Evolutionary conservation across 2,113 vertebrate genomes (phyloP), one percentile per base, ranked within the genome.

Genomic region (Sigmodon hispidus): DNA sequence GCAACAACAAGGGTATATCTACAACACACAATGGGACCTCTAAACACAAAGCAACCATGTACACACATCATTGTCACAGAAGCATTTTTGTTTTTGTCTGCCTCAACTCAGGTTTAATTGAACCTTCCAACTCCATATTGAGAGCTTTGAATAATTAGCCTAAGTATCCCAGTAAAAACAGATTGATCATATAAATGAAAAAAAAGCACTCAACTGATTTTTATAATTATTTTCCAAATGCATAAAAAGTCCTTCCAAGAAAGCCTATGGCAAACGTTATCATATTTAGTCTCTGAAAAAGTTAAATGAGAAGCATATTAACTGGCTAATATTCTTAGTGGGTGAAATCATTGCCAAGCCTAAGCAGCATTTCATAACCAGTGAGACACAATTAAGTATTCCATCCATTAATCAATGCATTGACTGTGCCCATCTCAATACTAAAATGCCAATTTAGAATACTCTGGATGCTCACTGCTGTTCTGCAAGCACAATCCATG

Each of bases 111-210:
- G 81, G 88, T 92, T 84, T 79, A 67, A 91, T 26, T 59, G 48
- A 69, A 93, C 52, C 69, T 91, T 93, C 83, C 83, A 87, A 94
- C 16, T 90, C 70, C 40, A 92, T 40, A 70, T 1, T 70, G 48
- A 88, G 45, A 69, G 13, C 61, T 88, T 94, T 90, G 84, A 94
- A 80, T 92, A 94, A 92, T 89, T 13, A 87, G 17, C 55, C 81
- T 75, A 59, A 26, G 36, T 96, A 86, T 95, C 80, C 69, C 93
- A 93, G 50, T 72, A 87, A 67, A 96, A 93, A 83, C 1, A 96
- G 45, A 67, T 36, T n/a, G 22, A 72, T 88, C 65, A 88, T 81
- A 80, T 57, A 72, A 92, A 90, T 15, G 29, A 87, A n/a, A 96
- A 95, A 94, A 89, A 79, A 36, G 72, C 52, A 86, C 87, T 85